Evolutionary conservation across 1,140 invertebrate genomes (phyloP).

Genomic region (Sinonovacula constricta): DNA sequence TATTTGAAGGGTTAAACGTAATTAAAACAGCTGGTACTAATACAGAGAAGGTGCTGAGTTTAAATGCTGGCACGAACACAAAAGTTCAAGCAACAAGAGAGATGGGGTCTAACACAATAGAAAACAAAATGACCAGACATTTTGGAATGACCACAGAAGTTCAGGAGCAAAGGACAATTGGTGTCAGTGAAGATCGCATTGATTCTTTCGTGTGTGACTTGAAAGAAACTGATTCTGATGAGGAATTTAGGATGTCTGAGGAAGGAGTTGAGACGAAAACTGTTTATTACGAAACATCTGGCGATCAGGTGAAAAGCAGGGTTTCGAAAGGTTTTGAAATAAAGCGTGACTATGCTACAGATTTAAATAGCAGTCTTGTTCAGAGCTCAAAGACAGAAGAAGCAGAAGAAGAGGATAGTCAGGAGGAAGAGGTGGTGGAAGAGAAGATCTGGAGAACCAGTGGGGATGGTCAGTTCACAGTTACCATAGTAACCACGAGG

Average conservation of each 20-base stretch:
- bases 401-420: conserved; percentile 20
- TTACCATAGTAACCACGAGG: conserved; percentile 56
- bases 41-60: conserved; percentile 60
- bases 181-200: conserved; percentile 56
- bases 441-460: conserved; percentile 55
- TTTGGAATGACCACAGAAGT: conserved; percentile 55
- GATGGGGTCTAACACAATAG: conserved; percentile 51
- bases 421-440: conserved; percentile 55
- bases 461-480: conserved; percentile 54
- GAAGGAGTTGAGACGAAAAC: conserved; percentile 50
- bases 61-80: conserved; percentile 64
- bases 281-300: conserved; percentile 31
- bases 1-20: conserved; percentile 68
- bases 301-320: conserved; percentile 22
- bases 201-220: conserved; percentile 54
- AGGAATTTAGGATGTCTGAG: conserved; percentile 50
- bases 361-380: not conserved
- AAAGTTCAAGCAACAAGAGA: conserved; percentile 56
- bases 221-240: conserved; percentile 55
- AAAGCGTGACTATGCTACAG: conserved; percentile 14
- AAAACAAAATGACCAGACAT: conserved; percentile 8
- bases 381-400: not conserved
- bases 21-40: conserved; percentile 67
- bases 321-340: conserved; percentile 46
- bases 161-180: conserved; percentile 43